Evolutionary conservation across 2,888 invertebrate genomes (phyloP), one percentile per base, ranked within the genome.

Genomic region (Caenorhabditis afra): DNA sequence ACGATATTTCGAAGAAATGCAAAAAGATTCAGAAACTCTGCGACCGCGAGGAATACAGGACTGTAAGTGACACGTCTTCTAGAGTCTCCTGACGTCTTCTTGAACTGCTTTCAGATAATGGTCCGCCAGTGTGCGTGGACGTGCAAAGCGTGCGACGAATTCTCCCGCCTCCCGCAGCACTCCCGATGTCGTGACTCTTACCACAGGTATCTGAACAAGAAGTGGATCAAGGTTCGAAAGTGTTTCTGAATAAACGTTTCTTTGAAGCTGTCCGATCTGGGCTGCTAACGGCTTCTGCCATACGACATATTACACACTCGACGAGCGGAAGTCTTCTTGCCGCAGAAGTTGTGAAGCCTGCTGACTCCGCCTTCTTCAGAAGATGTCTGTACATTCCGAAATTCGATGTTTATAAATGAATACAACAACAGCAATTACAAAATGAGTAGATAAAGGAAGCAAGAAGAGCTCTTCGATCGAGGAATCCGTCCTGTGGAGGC

Each of bases 61-160:
- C n/a, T 52, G 79, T 79, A 16, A 49, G 78, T 66, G 44, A 49
- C 39, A 50, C 12, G 29, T 29, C 29, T 53, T 23, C 23, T 16
- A 55, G 29, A 50, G 12, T 14, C 12, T 14, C 37, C 35, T 5
- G 2, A 20, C 49, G 12, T 14, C 41, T n/a, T n/a, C n/a, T n/a
- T n/a, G n/a, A n/a, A n/a, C n/a, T n/a, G n/a, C n/a, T n/a, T 41
- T 5, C 61, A 80, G 80, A 75, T 80, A 62, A 80, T 80, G 80
- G 45, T 80, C 59, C 59, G 65, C 11, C 37, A 57, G 41, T 80
- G 80, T 22, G 80, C 80, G 0, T 57, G 47, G 44, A 80, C 80
- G 12, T 80, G 80, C 49, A 52, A 53, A 11, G 49, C 53, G 11
- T 80, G 80, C 23, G 52, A 59, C 10, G 47, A 76, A 45, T 80